A percentile compares a stretch with the other conserved stretches of the same genome.
phyloP scores from a whole-genome alignment of 1,140 invertebrate genomes.

The Drosophila miranda region DNA sequence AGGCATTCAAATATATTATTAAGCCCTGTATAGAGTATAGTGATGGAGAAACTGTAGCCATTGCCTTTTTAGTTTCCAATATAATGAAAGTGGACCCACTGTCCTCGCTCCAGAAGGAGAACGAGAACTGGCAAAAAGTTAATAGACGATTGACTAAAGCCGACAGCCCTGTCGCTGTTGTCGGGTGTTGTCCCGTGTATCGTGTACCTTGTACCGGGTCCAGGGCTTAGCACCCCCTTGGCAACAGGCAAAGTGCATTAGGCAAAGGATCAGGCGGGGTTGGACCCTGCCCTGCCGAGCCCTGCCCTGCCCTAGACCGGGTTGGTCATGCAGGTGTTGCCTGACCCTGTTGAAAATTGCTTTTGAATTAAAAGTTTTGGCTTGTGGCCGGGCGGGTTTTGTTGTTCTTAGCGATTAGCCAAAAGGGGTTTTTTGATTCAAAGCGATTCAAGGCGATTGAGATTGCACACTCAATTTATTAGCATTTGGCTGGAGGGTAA shows the following conservation, averaged over 20 bases:
- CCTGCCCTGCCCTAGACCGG: slow-evolving; percentile 6
- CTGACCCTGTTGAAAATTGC: slow-evolving; percentile 54
- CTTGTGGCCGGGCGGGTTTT: slow-evolving; percentile 72
- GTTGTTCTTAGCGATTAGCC: slow-evolving; percentile 77
- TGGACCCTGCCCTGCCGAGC: too few relatives aligned
- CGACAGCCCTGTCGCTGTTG: slow-evolving; percentile 50
- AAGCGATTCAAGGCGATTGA: background rate
- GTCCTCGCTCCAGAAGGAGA: slow-evolving; percentile 6
- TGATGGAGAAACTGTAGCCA: too few relatives aligned
- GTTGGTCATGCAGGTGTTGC: slow-evolving; percentile 72
- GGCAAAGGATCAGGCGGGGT: slow-evolving; percentile 26
- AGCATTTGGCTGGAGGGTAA: slow-evolving; percentile 52
- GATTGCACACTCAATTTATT: slow-evolving; percentile 63
- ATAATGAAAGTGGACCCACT: background rate
- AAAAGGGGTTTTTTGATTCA: slow-evolving; percentile 4
- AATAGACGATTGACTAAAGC: slow-evolving; percentile 79
- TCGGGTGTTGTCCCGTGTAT: slow-evolving; percentile 4
- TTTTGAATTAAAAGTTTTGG: slow-evolving; percentile 66
- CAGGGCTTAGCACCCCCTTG: slow-evolving; percentile 62
- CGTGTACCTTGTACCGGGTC: slow-evolving; percentile 2
- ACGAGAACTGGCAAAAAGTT: slow-evolving; percentile 66
- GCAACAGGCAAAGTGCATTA: slow-evolving; percentile 78
- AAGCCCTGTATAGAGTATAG: too few relatives aligned
- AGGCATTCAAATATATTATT: background rate
- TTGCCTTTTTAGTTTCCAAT: background rate